A percentile compares a stretch with the other conserved stretches of the same genome.
phyloP scores from a whole-genome alignment of 2,113 vertebrate genomes.

The Gambusia affinis region DNA sequence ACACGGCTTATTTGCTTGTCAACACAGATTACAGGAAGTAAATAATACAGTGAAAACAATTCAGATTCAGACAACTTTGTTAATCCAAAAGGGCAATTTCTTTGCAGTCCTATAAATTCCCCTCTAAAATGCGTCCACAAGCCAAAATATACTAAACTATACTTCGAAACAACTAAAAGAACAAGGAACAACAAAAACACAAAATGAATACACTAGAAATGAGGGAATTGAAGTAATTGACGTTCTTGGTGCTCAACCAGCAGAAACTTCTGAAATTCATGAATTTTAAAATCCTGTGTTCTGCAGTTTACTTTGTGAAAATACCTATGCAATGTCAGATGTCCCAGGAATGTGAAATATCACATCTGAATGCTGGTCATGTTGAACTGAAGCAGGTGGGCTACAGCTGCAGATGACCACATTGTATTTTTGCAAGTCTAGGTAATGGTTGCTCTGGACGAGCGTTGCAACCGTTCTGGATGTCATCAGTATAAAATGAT shows the following conservation, averaged over 20 bases:
- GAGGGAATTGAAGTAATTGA: too few species aligned
- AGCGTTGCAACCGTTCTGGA: slow-evolving; percentile 72
- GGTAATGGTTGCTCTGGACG: neutral
- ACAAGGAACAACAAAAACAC: too few species aligned
- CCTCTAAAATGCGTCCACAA: too few species aligned
- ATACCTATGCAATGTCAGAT: neutral
- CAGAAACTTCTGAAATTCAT: neutral
- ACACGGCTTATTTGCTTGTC: neutral
- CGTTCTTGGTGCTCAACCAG: neutral
- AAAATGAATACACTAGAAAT: too few species aligned
- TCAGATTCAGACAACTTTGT: too few species aligned
- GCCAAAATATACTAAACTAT: too few species aligned
- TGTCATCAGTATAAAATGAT: slow-evolving; percentile 78
- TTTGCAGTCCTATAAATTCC: too few species aligned
- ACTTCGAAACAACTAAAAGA: too few species aligned
- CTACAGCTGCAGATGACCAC: neutral
- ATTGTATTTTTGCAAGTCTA: neutral
- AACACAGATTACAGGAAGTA: neutral
- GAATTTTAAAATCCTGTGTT: neutral
- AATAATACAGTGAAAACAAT: too few species aligned
- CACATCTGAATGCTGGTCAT: neutral
- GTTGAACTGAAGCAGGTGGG: too few species aligned
- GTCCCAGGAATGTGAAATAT: neutral
- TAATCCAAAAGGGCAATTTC: too few species aligned
- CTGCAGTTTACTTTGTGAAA: neutral